phyloP scores from a whole-genome alignment of 1,140 invertebrate genomes.

The Drosophila auraria region DNA sequence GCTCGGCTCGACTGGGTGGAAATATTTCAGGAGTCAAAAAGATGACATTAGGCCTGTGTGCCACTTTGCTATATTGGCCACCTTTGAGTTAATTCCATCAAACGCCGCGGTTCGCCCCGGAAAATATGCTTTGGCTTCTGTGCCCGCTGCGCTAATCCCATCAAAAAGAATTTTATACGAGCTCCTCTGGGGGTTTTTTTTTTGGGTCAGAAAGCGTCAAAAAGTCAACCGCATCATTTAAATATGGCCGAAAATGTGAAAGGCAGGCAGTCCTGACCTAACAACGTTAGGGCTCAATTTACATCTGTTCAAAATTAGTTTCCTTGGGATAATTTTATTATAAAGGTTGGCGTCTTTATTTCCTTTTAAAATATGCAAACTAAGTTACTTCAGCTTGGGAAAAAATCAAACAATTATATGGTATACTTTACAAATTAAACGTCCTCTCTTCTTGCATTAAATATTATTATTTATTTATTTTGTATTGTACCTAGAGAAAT shows the following conservation, averaged over 20 bases:
- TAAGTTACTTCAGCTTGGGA: background rate
- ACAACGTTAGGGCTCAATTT: background rate
- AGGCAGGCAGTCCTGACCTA: background rate
- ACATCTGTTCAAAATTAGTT: background rate
- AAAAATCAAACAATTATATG: too few relatives aligned
- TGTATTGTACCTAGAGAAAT: too few relatives aligned
- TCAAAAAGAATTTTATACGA: slow-evolving; percentile 39
- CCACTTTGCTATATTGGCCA: slow-evolving; percentile 41
- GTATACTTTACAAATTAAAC: background rate
- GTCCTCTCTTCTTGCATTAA: background rate
- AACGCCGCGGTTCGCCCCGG: slow-evolving; percentile 17
- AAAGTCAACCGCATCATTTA: slow-evolving; percentile 25
- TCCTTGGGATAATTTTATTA: background rate
- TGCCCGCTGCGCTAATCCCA: slow-evolving; percentile 24
- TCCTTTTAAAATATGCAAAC: background rate
- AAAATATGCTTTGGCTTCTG: slow-evolving; percentile 43
- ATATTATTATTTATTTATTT: too few relatives aligned
- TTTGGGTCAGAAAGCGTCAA: slow-evolving; percentile 6
- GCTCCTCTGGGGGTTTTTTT: background rate
- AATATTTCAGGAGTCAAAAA: slow-evolving; percentile 15
- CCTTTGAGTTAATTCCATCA: slow-evolving; percentile 40
- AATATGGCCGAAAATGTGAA: slow-evolving; percentile 7
- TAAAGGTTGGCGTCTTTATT: background rate
- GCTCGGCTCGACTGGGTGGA: slow-evolving; percentile 4
- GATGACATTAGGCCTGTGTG: slow-evolving; percentile 13